Evolutionary conservation across 2,888 invertebrate species (phyloP).

Genomic region (Drosophila putrida): DNA sequence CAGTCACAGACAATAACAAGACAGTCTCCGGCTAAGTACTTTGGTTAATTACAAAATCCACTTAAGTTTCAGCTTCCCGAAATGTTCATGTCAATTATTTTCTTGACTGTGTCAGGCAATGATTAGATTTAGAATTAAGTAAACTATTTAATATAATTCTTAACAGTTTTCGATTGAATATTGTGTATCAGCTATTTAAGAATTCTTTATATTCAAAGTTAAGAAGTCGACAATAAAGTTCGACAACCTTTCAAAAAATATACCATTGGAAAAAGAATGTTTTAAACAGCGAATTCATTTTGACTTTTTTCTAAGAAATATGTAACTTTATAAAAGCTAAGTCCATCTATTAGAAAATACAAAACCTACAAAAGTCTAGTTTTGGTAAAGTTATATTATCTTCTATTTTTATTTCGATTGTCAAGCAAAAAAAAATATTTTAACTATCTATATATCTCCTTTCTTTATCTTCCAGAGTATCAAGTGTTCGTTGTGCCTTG

Average conservation of each 20-base stretch:
- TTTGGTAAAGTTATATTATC: too few species aligned
- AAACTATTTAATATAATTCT: not conserved
- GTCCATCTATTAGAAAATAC: too few species aligned
- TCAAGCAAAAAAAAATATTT: too few species aligned
- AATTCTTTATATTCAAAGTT: too few species aligned
- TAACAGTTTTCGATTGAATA: not conserved
- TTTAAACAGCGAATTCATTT: too few species aligned
- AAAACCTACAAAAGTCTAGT: too few species aligned
- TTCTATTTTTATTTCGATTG: too few species aligned
- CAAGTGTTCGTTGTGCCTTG: not conserved
- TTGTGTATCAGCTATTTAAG: not conserved
- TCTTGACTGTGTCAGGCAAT: not conserved
- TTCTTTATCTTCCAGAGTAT: not conserved
- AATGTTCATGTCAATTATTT: conserved; percentile 3
- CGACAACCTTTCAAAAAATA: too few species aligned
- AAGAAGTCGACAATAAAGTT: too few species aligned
- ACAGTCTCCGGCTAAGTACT: not conserved
- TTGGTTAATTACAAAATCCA: conserved; percentile 33
- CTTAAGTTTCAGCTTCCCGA: conserved; percentile 1
- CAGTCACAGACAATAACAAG: not conserved
- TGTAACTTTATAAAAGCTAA: not conserved
- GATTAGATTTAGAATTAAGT: not conserved
- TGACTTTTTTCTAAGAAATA: too few species aligned
- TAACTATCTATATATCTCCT: too few species aligned
- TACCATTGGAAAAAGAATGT: too few species aligned